These are phyloP conservation scores for Garra rufa DNA, from an alignment of 2,113 vertebrate genomes.

Conservation along the genomic window DNA sequence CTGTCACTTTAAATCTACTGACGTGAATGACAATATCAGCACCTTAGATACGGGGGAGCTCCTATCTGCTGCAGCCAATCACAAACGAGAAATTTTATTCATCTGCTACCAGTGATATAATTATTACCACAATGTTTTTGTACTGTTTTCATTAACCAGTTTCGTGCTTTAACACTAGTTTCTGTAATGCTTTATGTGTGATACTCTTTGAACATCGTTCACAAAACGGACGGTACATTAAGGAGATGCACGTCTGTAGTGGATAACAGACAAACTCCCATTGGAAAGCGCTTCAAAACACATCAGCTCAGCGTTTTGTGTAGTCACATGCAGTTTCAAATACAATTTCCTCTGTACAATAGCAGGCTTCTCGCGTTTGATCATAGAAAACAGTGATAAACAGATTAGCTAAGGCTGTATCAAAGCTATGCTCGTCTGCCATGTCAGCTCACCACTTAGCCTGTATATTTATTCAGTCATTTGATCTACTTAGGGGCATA, in stretches of 20 bases:
- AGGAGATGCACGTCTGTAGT: background rate
- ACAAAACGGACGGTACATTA: background rate
- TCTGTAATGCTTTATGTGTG: background rate
- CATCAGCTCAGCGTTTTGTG: background rate
- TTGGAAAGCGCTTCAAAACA: background rate
- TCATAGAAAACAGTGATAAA: background rate
- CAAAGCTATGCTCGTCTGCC: background rate
- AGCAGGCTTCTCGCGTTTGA: background rate
- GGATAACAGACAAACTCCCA: background rate
- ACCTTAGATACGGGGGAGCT: constrained; percentile 60
- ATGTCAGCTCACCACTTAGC: background rate
- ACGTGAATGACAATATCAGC: constrained; percentile 71
- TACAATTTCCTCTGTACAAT: background rate
- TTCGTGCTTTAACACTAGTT: background rate
- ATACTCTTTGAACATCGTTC: background rate
- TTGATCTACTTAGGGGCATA: constrained; percentile 11
- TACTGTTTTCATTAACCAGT: background rate
- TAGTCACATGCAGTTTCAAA: background rate
- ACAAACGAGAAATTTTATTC: constrained; percentile 62
- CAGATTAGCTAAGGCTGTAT: background rate
- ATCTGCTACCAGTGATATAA: constrained; percentile 37
- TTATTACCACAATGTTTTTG: background rate
- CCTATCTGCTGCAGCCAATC: constrained; percentile 77
- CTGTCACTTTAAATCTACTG: constrained; percentile 68
- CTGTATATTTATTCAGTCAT: constrained; percentile 23